Percentiles rank a stretch among this genome's conserved stretches.
Conservation (phyloP, 1,140 invertebrate species). For the Cyrtorhinus lividipennis region DNA sequence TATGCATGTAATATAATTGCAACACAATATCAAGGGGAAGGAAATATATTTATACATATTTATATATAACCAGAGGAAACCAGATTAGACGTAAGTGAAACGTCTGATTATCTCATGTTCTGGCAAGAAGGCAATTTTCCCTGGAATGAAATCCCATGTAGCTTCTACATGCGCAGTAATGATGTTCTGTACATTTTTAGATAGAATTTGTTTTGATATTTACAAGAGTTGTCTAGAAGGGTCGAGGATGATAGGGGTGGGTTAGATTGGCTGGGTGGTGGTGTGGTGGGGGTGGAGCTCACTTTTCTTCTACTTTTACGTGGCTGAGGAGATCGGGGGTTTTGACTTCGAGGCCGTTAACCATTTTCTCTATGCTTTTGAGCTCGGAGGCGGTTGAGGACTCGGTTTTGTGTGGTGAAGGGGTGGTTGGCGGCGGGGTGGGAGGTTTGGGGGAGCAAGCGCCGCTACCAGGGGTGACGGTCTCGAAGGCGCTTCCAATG, state of each 20-base stretch:
- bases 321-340: constrained; percentile 22
- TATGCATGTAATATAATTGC: background rate
- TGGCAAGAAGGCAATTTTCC: constrained; percentile 1
- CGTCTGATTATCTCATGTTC: background rate
- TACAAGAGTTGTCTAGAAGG: no score
- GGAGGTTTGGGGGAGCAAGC: constrained; percentile 32
- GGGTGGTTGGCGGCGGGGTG: constrained; percentile 14
- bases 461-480: constrained; percentile 48
- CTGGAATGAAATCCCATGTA: background rate
- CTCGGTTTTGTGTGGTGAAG: constrained; percentile 10
- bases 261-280: no score
- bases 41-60: no score
- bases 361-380: constrained; percentile 93
- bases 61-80: no score
- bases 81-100: no score
- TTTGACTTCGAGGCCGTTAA: constrained; percentile 65
- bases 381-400: constrained; percentile 45
- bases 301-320: constrained; percentile 22
- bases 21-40: constrained; percentile 1
- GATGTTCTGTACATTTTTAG: background rate
- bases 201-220: background rate
- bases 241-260: background rate
- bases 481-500: constrained; percentile 65
- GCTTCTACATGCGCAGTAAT: no score
- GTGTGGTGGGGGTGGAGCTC: background rate